Evolutionary conservation across 1,140 invertebrate species (phyloP).

Genomic region (Dinoponera quadriceps): DNA sequence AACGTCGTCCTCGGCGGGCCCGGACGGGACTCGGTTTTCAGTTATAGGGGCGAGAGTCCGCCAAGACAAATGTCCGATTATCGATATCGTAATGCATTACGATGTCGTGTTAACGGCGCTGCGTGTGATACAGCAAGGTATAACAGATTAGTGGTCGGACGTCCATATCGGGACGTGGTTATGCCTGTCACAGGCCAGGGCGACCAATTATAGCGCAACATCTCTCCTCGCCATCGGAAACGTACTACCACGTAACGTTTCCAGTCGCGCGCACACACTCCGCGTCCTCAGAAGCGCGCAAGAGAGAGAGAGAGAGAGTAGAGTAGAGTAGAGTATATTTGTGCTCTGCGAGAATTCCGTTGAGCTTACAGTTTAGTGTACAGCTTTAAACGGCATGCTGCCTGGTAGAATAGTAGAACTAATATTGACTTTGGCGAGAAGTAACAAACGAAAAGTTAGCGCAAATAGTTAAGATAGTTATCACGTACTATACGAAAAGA

Average conservation of each 20-base stretch:
- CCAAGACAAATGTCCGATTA: constrained; percentile 18
- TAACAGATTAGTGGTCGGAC: constrained; percentile 63
- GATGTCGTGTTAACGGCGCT: constrained; percentile 56
- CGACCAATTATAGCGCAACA: constrained; percentile 62
- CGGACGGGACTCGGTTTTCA: background rate
- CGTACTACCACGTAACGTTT: constrained; percentile 40
- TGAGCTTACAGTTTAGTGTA: no score
- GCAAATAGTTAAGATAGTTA: no score
- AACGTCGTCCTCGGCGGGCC: no score
- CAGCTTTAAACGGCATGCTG: no score
- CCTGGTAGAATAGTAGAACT: no score
- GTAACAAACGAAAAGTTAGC: no score
- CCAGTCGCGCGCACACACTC: constrained; percentile 2
- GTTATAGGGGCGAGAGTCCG: background rate
- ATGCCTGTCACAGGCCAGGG: constrained; percentile 61
- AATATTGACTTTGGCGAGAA: no score
- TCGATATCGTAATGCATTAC: constrained; percentile 34
- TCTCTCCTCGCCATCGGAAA: constrained; percentile 48
- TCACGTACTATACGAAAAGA: no score
- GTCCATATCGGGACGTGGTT: constrained; percentile 64
- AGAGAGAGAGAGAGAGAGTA: no score
- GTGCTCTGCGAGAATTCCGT: no score
- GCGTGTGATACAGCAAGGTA: constrained; percentile 52
- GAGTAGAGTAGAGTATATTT: no score
- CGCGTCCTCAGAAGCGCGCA: background rate